phyloP scores from a whole-genome alignment of 2,888 invertebrate species.

The Microdon myrmicae region DNA sequence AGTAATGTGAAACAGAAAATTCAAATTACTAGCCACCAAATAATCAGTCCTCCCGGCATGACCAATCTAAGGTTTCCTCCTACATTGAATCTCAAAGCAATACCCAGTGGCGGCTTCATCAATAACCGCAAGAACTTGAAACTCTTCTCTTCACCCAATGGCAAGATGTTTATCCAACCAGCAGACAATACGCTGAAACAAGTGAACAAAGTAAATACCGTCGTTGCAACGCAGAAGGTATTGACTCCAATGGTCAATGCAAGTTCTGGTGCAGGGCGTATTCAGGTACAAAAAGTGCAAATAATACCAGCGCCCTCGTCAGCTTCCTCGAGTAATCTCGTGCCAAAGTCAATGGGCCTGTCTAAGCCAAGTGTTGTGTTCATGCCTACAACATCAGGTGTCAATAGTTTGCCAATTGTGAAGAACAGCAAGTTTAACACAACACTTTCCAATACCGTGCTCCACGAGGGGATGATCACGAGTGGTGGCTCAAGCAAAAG shows the following conservation, averaged over 20 bases:
- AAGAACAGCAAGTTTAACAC: constrained; percentile 45
- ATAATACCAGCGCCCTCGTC: constrained; percentile 58
- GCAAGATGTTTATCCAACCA: constrained; percentile 64
- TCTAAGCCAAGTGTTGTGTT: constrained; percentile 63
- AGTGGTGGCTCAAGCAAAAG: constrained; percentile 35
- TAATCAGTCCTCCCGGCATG: constrained; percentile 48
- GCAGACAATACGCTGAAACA: constrained; percentile 55
- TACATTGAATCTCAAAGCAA: constrained; percentile 58
- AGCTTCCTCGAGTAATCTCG: constrained; percentile 48
- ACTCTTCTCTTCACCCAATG: constrained; percentile 63
- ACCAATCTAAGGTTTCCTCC: constrained; percentile 56
- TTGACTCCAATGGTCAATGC: constrained; percentile 25
- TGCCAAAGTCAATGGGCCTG: constrained; percentile 41
- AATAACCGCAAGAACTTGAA: constrained; percentile 61
- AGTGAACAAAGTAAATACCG: constrained; percentile 31
- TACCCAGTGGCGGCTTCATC: constrained; percentile 56
- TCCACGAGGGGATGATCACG: constrained; percentile 33
- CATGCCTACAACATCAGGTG: constrained; percentile 55
- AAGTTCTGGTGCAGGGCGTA: constrained; percentile 55
- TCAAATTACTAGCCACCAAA: constrained; percentile 54
- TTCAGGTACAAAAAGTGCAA: constrained; percentile 65
- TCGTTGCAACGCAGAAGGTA: constrained; percentile 23
- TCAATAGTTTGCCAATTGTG: constrained; percentile 28
- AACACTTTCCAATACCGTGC: constrained; percentile 26
- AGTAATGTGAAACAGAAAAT: constrained; percentile 52